These are phyloP conservation scores for Mesoligia furuncula DNA, from an alignment of 2,888 invertebrate genomes.

Conservation along the genomic window DNA sequence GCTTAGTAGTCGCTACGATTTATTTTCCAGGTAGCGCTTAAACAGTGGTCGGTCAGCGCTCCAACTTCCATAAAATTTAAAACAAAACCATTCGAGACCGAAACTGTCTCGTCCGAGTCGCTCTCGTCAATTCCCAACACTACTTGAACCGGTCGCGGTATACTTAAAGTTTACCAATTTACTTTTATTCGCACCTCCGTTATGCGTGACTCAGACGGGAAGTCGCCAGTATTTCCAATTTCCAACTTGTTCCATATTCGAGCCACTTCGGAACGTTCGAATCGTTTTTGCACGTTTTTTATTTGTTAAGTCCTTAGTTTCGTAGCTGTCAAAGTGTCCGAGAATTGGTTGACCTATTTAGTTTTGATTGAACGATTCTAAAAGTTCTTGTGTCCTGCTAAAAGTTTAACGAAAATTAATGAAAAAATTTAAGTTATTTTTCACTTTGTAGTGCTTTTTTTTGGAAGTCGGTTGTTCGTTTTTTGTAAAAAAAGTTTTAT, in stretches of 20 bases:
- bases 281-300: slow-evolving; percentile 67
- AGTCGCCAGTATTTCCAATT: slow-evolving; percentile 83
- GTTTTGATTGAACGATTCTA: not conserved
- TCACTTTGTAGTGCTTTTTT: too few species aligned
- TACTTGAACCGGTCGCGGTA: slow-evolving; percentile 69
- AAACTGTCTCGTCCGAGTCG: slow-evolving; percentile 7
- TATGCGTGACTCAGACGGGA: slow-evolving; percentile 81
- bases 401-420: not conserved
- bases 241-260: slow-evolving; percentile 82
- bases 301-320: slow-evolving; percentile 46
- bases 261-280: slow-evolving; percentile 74
- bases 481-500: too few species aligned
- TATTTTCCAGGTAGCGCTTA: too few species aligned
- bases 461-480: too few species aligned
- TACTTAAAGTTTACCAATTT: slow-evolving; percentile 84
- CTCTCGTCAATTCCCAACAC: slow-evolving; percentile 55
- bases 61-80: not conserved
- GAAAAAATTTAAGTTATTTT: too few species aligned
- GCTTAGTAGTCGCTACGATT: too few species aligned
- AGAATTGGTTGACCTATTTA: not conserved
- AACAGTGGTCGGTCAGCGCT: too few species aligned
- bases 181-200: slow-evolving; percentile 82
- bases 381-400: not conserved
- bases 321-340: slow-evolving; percentile 14
- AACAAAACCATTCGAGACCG: slow-evolving; percentile 3